These are phyloP conservation scores for Stomorhina lunata DNA, from an alignment of 2,888 invertebrate genomes.

Conservation along the genomic window DNA sequence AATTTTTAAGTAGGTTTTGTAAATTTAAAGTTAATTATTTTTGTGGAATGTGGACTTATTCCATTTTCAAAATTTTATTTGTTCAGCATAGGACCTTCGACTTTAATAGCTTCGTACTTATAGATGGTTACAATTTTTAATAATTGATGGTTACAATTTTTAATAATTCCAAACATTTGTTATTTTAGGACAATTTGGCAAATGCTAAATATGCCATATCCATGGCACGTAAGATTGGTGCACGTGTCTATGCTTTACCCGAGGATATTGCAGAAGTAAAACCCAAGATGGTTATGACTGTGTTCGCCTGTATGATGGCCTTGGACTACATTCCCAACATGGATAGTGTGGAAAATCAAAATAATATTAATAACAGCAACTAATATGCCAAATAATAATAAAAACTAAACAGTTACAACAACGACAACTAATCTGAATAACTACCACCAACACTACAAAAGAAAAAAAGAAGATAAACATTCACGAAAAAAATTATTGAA, in stretches of 20 bases:
- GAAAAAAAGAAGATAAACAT: conserved; percentile 47
- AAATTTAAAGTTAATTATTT: no score
- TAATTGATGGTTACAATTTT: no score
- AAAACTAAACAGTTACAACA: no score
- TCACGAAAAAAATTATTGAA: conserved; percentile 46
- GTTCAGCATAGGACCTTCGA: no score
- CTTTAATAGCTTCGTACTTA: no score
- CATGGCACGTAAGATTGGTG: conserved; percentile 98
- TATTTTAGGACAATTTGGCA: conserved; percentile 92
- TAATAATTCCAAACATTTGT: no score
- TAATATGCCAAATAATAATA: conserved; percentile 63
- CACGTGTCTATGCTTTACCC: conserved; percentile 97
- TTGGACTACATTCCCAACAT: conserved; percentile 95
- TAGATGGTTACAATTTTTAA: no score
- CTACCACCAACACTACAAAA: conserved; percentile 43
- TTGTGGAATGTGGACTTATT: no score
- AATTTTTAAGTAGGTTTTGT: no score
- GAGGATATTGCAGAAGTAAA: conserved; percentile 99
- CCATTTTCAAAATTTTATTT: no score
- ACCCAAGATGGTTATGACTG: conserved; percentile 99
- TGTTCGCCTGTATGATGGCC: conserved; percentile 99
- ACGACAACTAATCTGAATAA: conserved; percentile 49
- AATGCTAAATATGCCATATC: conserved; percentile 99
- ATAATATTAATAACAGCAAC: conserved; percentile 72
- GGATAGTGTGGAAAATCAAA: conserved; percentile 82